Percentiles rank a stretch among this genome's conserved stretches.
Conservation (phyloP, 2,797 vertebrate species). For the Columba guinea region DNA sequence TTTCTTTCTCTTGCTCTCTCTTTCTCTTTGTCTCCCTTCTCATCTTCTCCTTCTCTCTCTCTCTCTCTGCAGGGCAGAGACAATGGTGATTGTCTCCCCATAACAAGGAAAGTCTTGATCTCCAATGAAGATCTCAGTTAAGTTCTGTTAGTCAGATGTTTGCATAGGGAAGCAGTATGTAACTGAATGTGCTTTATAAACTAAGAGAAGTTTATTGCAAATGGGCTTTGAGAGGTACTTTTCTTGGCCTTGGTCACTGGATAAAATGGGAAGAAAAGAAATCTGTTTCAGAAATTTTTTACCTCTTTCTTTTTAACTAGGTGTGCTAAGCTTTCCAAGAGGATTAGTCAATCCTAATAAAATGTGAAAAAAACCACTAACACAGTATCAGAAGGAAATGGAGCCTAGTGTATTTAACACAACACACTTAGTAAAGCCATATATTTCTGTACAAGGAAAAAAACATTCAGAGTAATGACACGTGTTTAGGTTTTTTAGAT, state of each 20-base stretch:
- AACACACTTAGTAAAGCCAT: background rate
- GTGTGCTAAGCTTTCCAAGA: background rate
- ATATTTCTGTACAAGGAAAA: background rate
- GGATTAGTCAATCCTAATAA: background rate
- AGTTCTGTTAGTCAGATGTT: background rate
- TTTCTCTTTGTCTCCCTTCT: too few relatives aligned
- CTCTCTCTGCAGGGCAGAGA: background rate
- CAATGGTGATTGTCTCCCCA: background rate
- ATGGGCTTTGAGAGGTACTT: background rate
- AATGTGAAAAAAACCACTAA: background rate
- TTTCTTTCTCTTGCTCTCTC: background rate
- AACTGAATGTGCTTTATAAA: background rate
- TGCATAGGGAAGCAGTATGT: fast-evolving
- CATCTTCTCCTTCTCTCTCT: background rate
- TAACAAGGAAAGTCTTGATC: fast-evolving
- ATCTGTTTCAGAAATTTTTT: background rate
- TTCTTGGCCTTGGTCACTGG: fast-evolving
- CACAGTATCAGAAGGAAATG: background rate
- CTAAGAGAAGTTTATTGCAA: background rate
- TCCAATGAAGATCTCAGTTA: background rate
- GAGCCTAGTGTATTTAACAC: background rate
- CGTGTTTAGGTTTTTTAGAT: background rate
- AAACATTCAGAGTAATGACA: background rate
- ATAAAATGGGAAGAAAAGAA: background rate
- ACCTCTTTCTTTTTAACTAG: background rate